Evolutionary conservation across 2,888 invertebrate genomes (phyloP).

Genomic region (Thera britannica): DNA sequence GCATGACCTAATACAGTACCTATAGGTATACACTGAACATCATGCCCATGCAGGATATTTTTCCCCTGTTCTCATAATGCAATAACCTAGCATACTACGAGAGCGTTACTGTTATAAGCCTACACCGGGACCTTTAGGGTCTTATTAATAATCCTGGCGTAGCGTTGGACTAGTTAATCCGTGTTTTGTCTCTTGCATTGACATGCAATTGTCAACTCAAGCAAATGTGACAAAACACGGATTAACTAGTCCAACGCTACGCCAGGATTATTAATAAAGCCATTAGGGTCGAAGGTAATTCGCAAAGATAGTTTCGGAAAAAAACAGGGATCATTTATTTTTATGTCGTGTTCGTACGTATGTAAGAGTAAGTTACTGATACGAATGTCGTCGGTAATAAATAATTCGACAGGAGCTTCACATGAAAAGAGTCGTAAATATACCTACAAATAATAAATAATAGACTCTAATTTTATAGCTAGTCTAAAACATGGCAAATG

Average conservation of each 20-base stretch:
- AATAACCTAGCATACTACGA: conserved; percentile 32
- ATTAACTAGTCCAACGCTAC: too few relatives aligned
- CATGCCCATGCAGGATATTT: conserved; percentile 33
- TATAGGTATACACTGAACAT: conserved; percentile 32
- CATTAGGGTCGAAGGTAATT: conserved; percentile 33
- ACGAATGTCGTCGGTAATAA: conserved; percentile 28
- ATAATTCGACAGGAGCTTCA: conserved; percentile 20
- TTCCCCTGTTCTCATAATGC: conserved; percentile 36
- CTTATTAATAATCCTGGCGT: too few relatives aligned
- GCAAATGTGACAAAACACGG: too few relatives aligned
- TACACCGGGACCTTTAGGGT: conserved; percentile 31
- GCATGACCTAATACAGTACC: conserved; percentile 31
- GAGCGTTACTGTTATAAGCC: conserved; percentile 36
- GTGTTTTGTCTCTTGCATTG: too few relatives aligned
- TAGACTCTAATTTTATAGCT: background rate
- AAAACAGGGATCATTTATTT: conserved; percentile 22
- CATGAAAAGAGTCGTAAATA: conserved; percentile 13
- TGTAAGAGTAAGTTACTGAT: background rate
- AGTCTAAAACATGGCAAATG: background rate
- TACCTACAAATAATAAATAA: background rate
- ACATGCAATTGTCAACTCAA: too few relatives aligned
- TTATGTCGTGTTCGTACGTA: conserved; percentile 4
- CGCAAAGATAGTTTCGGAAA: conserved; percentile 26
- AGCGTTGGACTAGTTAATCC: too few relatives aligned
- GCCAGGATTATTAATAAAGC: too few relatives aligned